phyloP scores from a whole-genome alignment of 2,113 vertebrate genomes.

The Parotia lawesii region DNA sequence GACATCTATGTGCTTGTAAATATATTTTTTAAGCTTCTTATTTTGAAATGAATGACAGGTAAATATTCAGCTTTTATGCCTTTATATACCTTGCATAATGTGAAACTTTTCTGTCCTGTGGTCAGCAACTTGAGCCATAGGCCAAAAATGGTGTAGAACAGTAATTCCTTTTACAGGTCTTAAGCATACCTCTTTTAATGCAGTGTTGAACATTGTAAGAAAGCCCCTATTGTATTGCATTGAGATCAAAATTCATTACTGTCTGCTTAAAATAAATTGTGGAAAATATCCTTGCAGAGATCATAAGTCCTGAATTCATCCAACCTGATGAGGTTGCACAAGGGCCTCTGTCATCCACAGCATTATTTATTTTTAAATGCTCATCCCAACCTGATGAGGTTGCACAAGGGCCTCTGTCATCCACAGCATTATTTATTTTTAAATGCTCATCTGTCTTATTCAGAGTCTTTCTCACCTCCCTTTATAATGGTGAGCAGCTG shows the following conservation, averaged over 20 bases:
- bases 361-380: not conserved
- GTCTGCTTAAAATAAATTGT: not conserved
- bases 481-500: not conserved
- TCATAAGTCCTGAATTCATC: not conserved
- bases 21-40: not conserved
- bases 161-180: not conserved
- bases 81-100: not conserved
- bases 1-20: not conserved
- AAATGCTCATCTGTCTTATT: not conserved
- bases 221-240: not conserved
- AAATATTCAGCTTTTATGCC: not conserved
- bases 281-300: not conserved
- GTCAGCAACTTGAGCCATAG: not conserved
- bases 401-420: not conserved
- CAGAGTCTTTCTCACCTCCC: not conserved
- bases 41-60: not conserved
- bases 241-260: not conserved
- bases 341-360: not conserved
- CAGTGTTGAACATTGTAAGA: not conserved
- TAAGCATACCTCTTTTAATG: not conserved
- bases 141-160: not conserved
- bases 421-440: not conserved
- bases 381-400: not conserved
- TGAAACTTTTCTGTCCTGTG: not conserved
- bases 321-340: not conserved